Evolutionary conservation across 1,140 invertebrate genomes (phyloP).

Genomic region (Cydia pomonella): DNA sequence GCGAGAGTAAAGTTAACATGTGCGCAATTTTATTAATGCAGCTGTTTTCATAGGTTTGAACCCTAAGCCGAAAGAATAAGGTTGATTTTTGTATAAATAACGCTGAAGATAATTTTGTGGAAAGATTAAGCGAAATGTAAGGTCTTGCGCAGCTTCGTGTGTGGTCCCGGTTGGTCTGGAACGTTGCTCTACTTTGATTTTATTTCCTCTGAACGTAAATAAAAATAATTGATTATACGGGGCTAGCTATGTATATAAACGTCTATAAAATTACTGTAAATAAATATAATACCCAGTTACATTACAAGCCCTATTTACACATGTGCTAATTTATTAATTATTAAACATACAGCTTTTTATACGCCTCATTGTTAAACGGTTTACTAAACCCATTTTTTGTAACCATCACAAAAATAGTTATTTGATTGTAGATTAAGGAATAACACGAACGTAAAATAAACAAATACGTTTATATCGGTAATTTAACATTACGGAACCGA

Average conservation of each 20-base stretch:
- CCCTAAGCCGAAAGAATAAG: background rate
- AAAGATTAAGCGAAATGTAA: slow-evolving; percentile 25
- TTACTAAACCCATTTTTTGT: background rate
- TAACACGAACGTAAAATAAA: background rate
- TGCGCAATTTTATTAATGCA: background rate
- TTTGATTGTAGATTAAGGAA: background rate
- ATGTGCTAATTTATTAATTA: too few species aligned
- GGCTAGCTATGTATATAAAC: background rate
- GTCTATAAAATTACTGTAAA: background rate
- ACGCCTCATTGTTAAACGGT: background rate
- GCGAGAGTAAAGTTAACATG: slow-evolving; percentile 1
- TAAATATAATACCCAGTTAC: background rate
- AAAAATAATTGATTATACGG: slow-evolving; percentile 11
- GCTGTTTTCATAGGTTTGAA: background rate
- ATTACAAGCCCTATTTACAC: background rate
- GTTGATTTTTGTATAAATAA: background rate
- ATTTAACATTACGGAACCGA: background rate
- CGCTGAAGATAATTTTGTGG: background rate
- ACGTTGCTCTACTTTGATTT: slow-evolving; percentile 22
- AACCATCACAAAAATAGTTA: background rate
- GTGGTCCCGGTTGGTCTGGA: slow-evolving; percentile 11
- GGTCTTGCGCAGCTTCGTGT: slow-evolving; percentile 27
- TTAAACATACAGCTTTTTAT: too few species aligned
- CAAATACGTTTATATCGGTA: slow-evolving; percentile 8
- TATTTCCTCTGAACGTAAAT: slow-evolving; percentile 5